Percentiles rank a stretch among this genome's conserved stretches.
Evolutionary conservation across 2,113 vertebrate species (phyloP).

Genomic region (Ciconia boyciana): DNA sequence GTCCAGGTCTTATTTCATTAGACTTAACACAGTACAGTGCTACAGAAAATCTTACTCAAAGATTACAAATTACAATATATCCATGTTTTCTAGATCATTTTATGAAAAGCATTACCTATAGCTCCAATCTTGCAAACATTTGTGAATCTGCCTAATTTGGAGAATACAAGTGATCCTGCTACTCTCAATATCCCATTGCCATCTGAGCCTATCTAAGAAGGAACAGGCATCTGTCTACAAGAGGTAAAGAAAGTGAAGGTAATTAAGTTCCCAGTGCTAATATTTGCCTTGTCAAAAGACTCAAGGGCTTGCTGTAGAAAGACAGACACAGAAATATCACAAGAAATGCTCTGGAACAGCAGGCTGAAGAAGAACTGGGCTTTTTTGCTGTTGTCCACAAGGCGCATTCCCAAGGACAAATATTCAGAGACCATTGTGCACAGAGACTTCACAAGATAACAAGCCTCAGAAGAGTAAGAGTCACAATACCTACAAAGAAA

Average conservation of each 20-base stretch:
- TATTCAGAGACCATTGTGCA: background rate
- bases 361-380: background rate
- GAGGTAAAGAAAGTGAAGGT: background rate
- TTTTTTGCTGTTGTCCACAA: background rate
- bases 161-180: background rate
- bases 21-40: background rate
- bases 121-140: background rate
- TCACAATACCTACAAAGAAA: background rate
- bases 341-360: background rate
- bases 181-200: background rate
- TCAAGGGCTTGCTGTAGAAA: background rate
- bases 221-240: background rate
- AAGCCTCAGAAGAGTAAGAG: background rate
- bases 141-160: background rate
- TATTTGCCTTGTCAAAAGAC: background rate
- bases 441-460: background rate
- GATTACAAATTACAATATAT: background rate
- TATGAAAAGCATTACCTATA: background rate
- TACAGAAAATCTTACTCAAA: background rate
- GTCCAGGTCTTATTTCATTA: background rate
- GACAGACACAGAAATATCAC: background rate
- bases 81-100: background rate
- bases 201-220: background rate
- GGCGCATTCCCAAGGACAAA: background rate
- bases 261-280: conserved; percentile 4